Base-by-base conservation (phyloP, 2,888 invertebrate genomes). In the Prosopocoilus inquinatus region DNA sequence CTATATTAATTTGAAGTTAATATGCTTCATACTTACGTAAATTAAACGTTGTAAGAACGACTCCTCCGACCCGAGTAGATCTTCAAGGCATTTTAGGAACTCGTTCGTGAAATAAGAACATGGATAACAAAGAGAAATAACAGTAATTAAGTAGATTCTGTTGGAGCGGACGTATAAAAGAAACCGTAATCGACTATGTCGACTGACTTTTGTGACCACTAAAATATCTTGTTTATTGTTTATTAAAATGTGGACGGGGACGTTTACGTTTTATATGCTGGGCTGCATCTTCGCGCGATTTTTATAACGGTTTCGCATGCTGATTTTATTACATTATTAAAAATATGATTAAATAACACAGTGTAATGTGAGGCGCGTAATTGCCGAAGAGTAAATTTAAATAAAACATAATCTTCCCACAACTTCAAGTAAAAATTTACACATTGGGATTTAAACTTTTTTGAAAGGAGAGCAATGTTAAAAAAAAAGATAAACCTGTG, bases 181-280 rank as follows among this genome's bases (percentile, higher is more conserved):
- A 53, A 39, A 55, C 59, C 58, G 63, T 63, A 62, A 63, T 63
- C 63, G 61, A 63, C 60, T 57, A 60, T 59, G 59, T 59, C 61
- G 59, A 61, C 61, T 70, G 70, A 70, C 70, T 68, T 70, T 70
- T 69, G 68, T 68, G 70, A 68, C 67, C 66, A 70, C 67, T 70
- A 70, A 70, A 70, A 65, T 67, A 67, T 61, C 64, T 67, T 68
- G 68, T 73, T 73, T 73, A 73, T 71, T 71, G 73, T 72, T 72
- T 71, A 73, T 73, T 73, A 71, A 73, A 73, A 72, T 70, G 70
- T 69, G 70, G 70, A 70, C 70, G 71, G 59, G 60, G 64, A 62
- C 64, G 57, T 64, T 64, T 63, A 62, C 61, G 61, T 54, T 60
- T 59, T 55, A 55, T 55, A 45, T 55, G 46, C 50, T 50, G 35